Percentiles rank a stretch among this genome's conserved stretches.
Evolutionary conservation across 1,140 invertebrate species (phyloP).

Genomic region (Andricus grossulariae): DNA sequence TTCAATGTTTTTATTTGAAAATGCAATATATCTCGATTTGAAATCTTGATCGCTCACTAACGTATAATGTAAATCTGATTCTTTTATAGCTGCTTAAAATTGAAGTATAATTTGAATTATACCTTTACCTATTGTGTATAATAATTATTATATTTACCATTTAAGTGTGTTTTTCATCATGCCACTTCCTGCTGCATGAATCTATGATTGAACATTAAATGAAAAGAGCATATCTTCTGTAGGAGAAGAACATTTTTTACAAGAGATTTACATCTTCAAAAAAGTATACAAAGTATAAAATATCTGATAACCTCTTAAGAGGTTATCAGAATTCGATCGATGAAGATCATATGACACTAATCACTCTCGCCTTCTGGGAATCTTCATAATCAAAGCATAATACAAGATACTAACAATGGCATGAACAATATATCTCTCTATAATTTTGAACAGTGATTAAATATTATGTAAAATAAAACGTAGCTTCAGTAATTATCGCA

Average conservation of each 20-base stretch:
- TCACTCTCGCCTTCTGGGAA: constrained; percentile 5
- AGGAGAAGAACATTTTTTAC: background rate
- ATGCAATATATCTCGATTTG: too few relatives aligned
- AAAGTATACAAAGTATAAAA: background rate
- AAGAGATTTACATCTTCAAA: constrained; percentile 1
- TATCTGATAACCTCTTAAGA: background rate
- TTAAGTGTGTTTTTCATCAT: background rate
- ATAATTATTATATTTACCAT: too few relatives aligned
- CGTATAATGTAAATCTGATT: too few relatives aligned
- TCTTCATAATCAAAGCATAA: background rate
- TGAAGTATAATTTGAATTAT: too few relatives aligned
- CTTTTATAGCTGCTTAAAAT: too few relatives aligned
- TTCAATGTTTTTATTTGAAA: too few relatives aligned
- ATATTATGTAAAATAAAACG: constrained; percentile 50
- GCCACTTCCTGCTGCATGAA: background rate
- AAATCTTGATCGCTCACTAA: too few relatives aligned
- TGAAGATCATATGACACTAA: background rate
- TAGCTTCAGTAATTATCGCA: constrained; percentile 50
- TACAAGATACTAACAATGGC: background rate
- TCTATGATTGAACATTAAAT: background rate
- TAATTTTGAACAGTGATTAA: constrained; percentile 38
- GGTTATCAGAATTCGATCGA: background rate
- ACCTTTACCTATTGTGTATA: too few relatives aligned
- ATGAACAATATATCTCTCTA: constrained; percentile 32
- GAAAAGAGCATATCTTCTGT: background rate